Evolutionary conservation across 1,140 invertebrate genomes (phyloP), one percentile per base, ranked within the genome.

Genomic region (Hestina assimilis): DNA sequence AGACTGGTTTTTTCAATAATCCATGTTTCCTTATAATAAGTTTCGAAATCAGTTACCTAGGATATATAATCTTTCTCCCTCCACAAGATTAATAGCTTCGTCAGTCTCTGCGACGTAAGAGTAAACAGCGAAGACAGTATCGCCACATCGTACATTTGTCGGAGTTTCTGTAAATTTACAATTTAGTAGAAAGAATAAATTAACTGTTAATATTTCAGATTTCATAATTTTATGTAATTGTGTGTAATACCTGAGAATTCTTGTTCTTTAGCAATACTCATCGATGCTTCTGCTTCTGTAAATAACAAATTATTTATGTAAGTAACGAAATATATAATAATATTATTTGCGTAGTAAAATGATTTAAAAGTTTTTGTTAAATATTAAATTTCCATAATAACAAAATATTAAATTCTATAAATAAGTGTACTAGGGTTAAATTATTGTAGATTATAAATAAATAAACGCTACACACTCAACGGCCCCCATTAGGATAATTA

Each of bases 61-160:
- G 21, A 97, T 93, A 56, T 95, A 95, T 8, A 98, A 92, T 75
- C 92, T 92, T 90, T 97, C 96, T 52, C 96, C 96, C 90, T 98
- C 96, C 0, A 97, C 94, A 7, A 98, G 89, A 78, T 96, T 95
- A 48, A 97, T 93, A 4, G 95, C 93, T 79, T 97, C 95, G 58
- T 95, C 92, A 35, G 93, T 94, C 89, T 97, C 96, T n/a, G 95
- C 95, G 24, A 95, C 91, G 71, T 96, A 97, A 2, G 94, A 94
- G 68, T 93, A 95, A 19, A 96, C 94, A 1, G 96, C 95, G 77
- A 93, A 95, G 77, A 96, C 93, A 4, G 92, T 90, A 72, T 95
- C 94, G 17, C 94, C 94, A 70, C 93, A 93, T 53, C 92, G 91
- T 8, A 95, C 90, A 72, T 92, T 91, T 62, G 76, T 28, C n/a